phyloP scores from a whole-genome alignment of 2,888 invertebrate genomes.

The Myathropa florea region DNA sequence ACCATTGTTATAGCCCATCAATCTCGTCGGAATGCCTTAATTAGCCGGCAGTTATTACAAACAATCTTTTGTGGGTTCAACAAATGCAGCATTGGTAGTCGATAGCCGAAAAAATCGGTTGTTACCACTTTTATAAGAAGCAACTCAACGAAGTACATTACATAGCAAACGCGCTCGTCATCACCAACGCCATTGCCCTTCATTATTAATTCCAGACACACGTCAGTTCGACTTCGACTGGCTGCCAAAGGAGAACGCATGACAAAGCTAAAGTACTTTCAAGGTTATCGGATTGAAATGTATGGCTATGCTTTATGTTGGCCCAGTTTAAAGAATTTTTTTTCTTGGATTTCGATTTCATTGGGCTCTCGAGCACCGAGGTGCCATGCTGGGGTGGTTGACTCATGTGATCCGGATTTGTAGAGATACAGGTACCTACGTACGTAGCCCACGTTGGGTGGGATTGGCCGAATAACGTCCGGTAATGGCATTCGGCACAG shows the following conservation, averaged over 20 bases:
- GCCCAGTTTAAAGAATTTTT: constrained; percentile 25
- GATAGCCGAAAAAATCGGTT: constrained; percentile 26
- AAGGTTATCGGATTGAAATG: constrained; percentile 37
- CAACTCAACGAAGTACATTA: not conserved
- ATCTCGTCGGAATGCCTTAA: not conserved
- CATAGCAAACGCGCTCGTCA: constrained; percentile 12
- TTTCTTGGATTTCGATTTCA: constrained; percentile 9
- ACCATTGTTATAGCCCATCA: too few species aligned
- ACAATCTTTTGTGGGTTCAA: not conserved
- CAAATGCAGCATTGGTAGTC: not conserved
- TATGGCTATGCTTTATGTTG: constrained; percentile 1
- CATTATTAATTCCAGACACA: constrained; percentile 6
- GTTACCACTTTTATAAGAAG: constrained; percentile 3
- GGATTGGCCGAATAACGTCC: constrained; percentile 20
- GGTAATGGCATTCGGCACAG: not conserved
- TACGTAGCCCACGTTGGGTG: constrained; percentile 4
- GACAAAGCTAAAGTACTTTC: constrained; percentile 23
- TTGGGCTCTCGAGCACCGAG: not conserved
- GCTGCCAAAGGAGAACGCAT: constrained; percentile 6
- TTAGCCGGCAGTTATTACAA: constrained; percentile 25
- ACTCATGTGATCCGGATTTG: constrained; percentile 45
- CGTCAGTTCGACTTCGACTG: constrained; percentile 1
- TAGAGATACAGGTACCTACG: not conserved
- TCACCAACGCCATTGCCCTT: constrained; percentile 23
- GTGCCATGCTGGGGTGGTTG: constrained; percentile 32